phyloP scores from a whole-genome alignment of 2,888 invertebrate genomes.

The Clusia tigrina region DNA sequence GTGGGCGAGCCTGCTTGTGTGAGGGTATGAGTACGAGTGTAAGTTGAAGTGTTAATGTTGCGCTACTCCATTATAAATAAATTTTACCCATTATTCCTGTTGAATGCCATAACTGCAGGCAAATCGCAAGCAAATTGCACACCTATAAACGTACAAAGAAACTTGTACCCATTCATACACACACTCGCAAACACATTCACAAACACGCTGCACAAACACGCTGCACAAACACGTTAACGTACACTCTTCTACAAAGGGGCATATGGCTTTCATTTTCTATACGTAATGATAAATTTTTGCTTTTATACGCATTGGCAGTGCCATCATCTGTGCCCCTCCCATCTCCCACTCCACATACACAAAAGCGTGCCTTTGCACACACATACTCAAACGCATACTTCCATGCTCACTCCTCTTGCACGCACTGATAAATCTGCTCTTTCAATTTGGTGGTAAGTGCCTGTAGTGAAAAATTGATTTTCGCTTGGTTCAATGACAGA shows the following conservation, averaged over 20 bases:
- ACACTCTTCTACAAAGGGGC: neutral
- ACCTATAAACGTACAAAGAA: neutral
- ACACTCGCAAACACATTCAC: neutral
- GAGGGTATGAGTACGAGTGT: too few species aligned
- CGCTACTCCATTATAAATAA: too few species aligned
- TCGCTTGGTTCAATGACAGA: neutral
- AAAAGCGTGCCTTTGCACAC: neutral
- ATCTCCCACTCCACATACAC: conserved; percentile 1
- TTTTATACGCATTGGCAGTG: conserved; percentile 18
- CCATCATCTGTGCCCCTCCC: conserved; percentile 12
- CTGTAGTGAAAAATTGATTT: conserved; percentile 33
- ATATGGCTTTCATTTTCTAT: conserved; percentile 11
- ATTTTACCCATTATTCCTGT: neutral
- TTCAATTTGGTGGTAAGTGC: conserved; percentile 33
- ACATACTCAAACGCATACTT: neutral
- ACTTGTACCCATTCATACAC: too few species aligned
- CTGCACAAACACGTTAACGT: neutral
- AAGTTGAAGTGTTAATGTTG: conserved; percentile 6
- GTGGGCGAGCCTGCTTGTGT: neutral
- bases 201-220: neutral
- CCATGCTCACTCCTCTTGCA: neutral
- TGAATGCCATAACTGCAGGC: neutral
- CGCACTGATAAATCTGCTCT: conserved; percentile 32
- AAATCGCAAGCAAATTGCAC: conserved; percentile 6
- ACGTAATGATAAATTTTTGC: conserved; percentile 25